A percentile compares a stretch with the other conserved stretches of the same genome.
phyloP scores from a whole-genome alignment of 2,113 vertebrate species.

The Peucedramus taeniatus region DNA sequence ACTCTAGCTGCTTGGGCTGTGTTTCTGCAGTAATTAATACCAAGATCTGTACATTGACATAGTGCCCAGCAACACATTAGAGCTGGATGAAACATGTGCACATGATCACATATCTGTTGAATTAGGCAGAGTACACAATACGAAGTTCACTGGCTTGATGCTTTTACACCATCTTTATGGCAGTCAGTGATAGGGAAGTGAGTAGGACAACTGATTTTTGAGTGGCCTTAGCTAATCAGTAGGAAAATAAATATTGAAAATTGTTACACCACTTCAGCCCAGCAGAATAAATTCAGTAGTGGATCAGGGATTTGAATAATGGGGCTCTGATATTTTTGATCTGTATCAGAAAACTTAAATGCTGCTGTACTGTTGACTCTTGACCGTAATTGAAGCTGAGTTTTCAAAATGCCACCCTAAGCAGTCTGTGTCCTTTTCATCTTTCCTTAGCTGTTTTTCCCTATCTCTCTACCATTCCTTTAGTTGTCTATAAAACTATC shows the following conservation, averaged over 20 bases:
- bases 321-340: neutral
- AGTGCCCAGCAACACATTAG: neutral
- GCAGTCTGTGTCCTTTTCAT: neutral
- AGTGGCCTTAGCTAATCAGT: neutral
- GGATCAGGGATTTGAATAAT: neutral
- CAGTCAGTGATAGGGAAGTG: neutral
- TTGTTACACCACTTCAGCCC: neutral
- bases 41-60: neutral
- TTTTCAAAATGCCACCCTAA: neutral
- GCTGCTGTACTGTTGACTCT: neutral
- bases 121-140: conserved; percentile 1
- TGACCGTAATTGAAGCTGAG: neutral
- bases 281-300: neutral
- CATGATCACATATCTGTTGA: neutral
- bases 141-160: neutral
- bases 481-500: neutral
- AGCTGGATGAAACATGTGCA: neutral
- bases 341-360: neutral
- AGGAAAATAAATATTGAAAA: neutral
- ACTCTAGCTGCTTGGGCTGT: neutral
- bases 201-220: neutral
- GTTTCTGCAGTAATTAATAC: neutral
- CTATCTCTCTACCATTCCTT: neutral
- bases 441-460: neutral
- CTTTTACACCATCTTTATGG: neutral